Percentiles rank a stretch among this genome's conserved stretches.
These are phyloP conservation scores for Sinocyclocheilus anshuiensis DNA, from an alignment of 2,113 vertebrate genomes.

Conservation along the genomic window DNA sequence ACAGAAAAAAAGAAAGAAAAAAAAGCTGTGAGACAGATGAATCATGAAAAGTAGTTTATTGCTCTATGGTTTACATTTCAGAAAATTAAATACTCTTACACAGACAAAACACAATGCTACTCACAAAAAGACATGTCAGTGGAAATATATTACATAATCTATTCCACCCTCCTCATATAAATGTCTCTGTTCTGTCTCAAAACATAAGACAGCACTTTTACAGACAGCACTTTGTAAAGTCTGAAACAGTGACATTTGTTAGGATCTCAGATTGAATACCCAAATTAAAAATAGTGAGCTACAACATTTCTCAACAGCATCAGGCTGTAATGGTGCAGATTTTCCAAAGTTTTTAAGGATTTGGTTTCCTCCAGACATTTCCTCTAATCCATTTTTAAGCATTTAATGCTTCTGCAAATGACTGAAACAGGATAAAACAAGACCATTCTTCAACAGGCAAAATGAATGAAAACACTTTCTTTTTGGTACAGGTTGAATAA, in stretches of 20 bases:
- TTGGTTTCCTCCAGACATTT: neutral
- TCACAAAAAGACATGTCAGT: constrained; percentile 1
- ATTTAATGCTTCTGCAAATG: neutral
- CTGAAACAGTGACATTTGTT: neutral
- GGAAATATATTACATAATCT: neutral
- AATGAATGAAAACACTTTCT: neutral
- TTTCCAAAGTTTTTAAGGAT: neutral
- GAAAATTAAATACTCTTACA: constrained; percentile 67
- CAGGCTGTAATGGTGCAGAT: neutral
- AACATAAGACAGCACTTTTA: neutral
- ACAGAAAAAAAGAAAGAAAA: neutral
- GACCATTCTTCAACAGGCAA: neutral
- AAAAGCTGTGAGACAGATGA: neutral
- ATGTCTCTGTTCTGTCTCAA: neutral
- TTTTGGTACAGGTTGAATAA: neutral
- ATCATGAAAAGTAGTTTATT: constrained; percentile 69
- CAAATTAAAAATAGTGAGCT: neutral
- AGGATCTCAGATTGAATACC: neutral
- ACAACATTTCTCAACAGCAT: neutral
- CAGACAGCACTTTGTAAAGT: neutral
- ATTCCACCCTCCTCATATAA: neutral
- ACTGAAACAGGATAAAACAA: neutral
- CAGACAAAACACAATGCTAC: constrained; percentile 51
- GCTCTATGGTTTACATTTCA: constrained; percentile 55
- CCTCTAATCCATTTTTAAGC: neutral